phyloP scores from a whole-genome alignment of 2,113 vertebrate genomes.

The Corydoras sp. region DNA sequence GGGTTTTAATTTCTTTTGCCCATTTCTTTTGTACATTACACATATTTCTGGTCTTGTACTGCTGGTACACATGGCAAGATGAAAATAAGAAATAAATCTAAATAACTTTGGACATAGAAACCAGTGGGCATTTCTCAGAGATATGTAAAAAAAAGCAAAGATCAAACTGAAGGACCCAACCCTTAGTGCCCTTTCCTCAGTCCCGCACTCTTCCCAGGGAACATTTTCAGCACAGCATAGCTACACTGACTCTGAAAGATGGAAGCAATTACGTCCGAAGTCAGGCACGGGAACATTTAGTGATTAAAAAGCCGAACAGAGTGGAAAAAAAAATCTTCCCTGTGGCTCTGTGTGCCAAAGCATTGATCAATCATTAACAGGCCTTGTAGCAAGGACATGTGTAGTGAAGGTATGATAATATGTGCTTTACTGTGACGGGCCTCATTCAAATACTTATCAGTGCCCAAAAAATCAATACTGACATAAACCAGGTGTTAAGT shows the following conservation, averaged over 20 bases:
- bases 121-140: not conserved
- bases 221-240: slow-evolving; percentile 49
- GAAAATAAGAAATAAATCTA: not conserved
- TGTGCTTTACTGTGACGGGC: slow-evolving; percentile 12
- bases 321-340: slow-evolving; percentile 41
- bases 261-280: slow-evolving; percentile 62
- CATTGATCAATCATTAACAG: slow-evolving; percentile 40
- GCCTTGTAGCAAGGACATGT: not conserved
- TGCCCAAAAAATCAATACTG: no score
- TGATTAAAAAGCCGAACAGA: slow-evolving; percentile 39
- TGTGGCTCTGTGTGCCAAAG: slow-evolving; percentile 24
- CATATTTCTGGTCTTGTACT: slow-evolving; percentile 39
- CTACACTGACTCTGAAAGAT: slow-evolving; percentile 52
- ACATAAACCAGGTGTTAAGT: no score
- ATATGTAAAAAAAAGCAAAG: not conserved
- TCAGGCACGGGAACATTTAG: slow-evolving; percentile 37
- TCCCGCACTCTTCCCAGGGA: slow-evolving; percentile 37
- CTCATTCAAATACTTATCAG: not conserved
- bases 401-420: not conserved
- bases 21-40: slow-evolving; percentile 15
- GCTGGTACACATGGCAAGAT: slow-evolving; percentile 12
- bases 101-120: not conserved
- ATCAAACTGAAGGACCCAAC: slow-evolving; percentile 13
- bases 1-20: slow-evolving; percentile 17
- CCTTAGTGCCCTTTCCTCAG: slow-evolving; percentile 48